Evolutionary conservation across 35 echinoderm and acorn worm species (phyloP).

Genomic region (Ophioderma brevispina): DNA sequence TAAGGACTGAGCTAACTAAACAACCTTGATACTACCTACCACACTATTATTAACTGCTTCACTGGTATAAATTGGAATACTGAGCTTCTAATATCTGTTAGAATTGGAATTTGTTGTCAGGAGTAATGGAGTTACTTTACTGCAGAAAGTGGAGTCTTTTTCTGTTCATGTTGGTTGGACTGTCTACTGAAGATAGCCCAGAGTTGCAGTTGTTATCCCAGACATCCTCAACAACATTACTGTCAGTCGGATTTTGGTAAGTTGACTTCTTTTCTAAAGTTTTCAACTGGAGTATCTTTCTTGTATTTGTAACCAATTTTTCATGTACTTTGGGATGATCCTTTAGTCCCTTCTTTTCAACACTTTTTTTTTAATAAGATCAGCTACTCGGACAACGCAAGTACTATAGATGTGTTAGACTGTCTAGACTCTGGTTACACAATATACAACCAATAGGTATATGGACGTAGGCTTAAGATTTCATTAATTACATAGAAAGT

Average conservation of each 20-base stretch:
- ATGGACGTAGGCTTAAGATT: too few relatives aligned
- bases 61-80: neutral
- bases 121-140: neutral
- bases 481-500: too few relatives aligned
- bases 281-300: too few relatives aligned
- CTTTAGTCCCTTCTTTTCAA: too few relatives aligned
- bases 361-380: too few relatives aligned
- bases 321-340: too few relatives aligned
- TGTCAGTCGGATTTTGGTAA: slow-evolving; percentile 85
- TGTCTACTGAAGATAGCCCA: slow-evolving; percentile 47
- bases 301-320: too few relatives aligned
- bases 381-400: too few relatives aligned
- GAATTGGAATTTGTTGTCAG: neutral
- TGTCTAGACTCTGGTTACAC: too few relatives aligned
- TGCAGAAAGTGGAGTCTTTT: neutral
- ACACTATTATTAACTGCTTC: too few relatives aligned
- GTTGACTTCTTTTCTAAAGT: slow-evolving; percentile 7
- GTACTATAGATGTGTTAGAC: too few relatives aligned
- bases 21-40: neutral
- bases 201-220: slow-evolving; percentile 68
- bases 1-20: neutral
- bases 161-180: neutral
- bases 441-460: too few relatives aligned
- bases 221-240: slow-evolving; percentile 77
- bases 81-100: neutral